These are phyloP conservation scores for Trematocara stigmaticum DNA, from an alignment of 2,113 vertebrate genomes.

Conservation along the genomic window DNA sequence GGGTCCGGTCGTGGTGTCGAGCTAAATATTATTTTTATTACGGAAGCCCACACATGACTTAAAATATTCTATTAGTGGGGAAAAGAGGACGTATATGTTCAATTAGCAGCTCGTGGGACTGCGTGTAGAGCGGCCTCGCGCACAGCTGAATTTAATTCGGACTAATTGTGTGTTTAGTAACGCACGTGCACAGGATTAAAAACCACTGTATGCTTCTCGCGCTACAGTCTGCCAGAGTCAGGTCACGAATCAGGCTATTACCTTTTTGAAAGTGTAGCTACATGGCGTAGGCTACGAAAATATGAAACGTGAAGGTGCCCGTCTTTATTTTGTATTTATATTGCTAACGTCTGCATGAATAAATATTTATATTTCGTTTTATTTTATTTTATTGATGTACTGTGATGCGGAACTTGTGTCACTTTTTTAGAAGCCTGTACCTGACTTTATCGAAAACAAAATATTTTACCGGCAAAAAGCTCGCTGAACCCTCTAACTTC, in stretches of 20 bases:
- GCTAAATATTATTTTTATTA: neutral
- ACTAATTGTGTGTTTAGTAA: neutral
- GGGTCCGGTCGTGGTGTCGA: neutral
- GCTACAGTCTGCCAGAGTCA: fast-evolving
- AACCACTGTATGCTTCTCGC: neutral
- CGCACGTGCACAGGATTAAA: neutral
- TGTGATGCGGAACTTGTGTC: neutral
- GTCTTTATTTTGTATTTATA: neutral
- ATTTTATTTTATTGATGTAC: neutral
- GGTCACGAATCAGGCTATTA: neutral
- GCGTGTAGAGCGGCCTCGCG: neutral
- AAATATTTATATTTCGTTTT: neutral
- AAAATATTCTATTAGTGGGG: neutral
- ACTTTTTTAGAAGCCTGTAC: neutral
- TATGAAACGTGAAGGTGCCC: neutral
- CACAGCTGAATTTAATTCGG: neutral
- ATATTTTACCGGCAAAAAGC: neutral
- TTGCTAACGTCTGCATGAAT: neutral
- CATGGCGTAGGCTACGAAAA: neutral
- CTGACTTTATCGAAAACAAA: neutral
- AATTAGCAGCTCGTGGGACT: neutral
- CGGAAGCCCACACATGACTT: neutral
- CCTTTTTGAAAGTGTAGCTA: neutral
- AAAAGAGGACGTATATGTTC: fast-evolving
- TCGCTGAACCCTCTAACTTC: neutral